Evolutionary conservation across 2,888 invertebrate species (phyloP).

Genomic region (Clivina fossor): DNA sequence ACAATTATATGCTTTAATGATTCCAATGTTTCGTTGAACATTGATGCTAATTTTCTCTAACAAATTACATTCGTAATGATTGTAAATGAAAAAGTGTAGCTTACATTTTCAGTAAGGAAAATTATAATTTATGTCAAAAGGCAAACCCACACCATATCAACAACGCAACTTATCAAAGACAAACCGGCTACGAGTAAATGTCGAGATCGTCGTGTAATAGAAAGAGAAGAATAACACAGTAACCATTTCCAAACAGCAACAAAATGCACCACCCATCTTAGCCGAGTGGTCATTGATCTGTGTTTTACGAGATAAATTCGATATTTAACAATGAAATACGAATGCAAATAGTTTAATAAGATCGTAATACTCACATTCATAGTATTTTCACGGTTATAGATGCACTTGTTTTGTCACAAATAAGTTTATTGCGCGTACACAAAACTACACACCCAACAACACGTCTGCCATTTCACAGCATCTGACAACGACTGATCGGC

Average conservation of each 20-base stretch:
- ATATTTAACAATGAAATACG: background rate
- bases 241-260: slow-evolving; percentile 28
- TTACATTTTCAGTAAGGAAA: slow-evolving; percentile 24
- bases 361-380: slow-evolving; percentile 38
- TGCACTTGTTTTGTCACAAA: slow-evolving; percentile 32
- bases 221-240: slow-evolving; percentile 24
- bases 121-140: slow-evolving; percentile 40
- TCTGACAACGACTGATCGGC: slow-evolving; percentile 37
- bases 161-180: slow-evolving; percentile 33
- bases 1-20: too few relatives aligned
- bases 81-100: slow-evolving; percentile 13
- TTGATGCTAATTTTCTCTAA: too few relatives aligned
- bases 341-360: slow-evolving; percentile 3
- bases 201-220: slow-evolving; percentile 36
- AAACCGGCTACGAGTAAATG: slow-evolving; percentile 34
- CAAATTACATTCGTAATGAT: too few relatives aligned
- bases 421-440: slow-evolving; percentile 32
- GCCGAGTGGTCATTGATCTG: slow-evolving; percentile 52
- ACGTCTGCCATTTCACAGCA: slow-evolving; percentile 36
- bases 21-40: too few relatives aligned
- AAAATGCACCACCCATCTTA: slow-evolving; percentile 46
- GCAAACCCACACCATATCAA: slow-evolving; percentile 39
- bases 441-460: slow-evolving; percentile 37
- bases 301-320: slow-evolving; percentile 41
- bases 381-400: slow-evolving; percentile 28